A percentile compares a stretch with the other conserved stretches of the same genome.
Evolutionary conservation across 2,113 vertebrate species (phyloP).

Genomic region (Rafetus swinhoei): DNA sequence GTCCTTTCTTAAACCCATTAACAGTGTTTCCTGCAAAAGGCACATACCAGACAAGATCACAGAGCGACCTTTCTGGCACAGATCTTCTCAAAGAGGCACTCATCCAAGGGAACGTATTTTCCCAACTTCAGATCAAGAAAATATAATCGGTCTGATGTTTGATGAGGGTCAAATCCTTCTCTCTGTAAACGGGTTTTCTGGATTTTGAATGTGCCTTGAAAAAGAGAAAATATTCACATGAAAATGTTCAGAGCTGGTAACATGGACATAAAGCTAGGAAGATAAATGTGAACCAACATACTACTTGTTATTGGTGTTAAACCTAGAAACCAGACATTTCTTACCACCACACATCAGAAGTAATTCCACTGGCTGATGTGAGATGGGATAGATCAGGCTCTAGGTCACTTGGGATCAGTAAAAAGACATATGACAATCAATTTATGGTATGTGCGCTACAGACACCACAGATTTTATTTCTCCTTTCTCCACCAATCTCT

Average conservation of each 20-base stretch:
- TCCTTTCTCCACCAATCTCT: neutral
- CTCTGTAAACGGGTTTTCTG: constrained; percentile 86
- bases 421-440: neutral
- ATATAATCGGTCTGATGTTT: constrained; percentile 81
- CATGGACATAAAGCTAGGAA: accelerated
- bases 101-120: constrained; percentile 81
- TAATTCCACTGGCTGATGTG: neutral
- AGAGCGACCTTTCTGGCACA: constrained; percentile 66
- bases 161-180: constrained; percentile 83
- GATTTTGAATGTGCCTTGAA: constrained; percentile 90
- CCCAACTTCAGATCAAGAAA: constrained; percentile 84
- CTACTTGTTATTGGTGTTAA: neutral
- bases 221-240: neutral
- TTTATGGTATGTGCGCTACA: neutral
- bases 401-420: neutral
- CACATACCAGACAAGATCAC: neutral
- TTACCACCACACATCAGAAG: neutral
- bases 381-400: neutral
- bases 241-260: accelerated
- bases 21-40: neutral
- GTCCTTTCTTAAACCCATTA: neutral
- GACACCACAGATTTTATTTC: neutral
- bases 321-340: neutral
- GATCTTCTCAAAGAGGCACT: constrained; percentile 77
- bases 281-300: accelerated